Evolutionary conservation across 53 echinoderm and acorn worm genomes (phyloP).

Genomic region (Echinometra lucunter): DNA sequence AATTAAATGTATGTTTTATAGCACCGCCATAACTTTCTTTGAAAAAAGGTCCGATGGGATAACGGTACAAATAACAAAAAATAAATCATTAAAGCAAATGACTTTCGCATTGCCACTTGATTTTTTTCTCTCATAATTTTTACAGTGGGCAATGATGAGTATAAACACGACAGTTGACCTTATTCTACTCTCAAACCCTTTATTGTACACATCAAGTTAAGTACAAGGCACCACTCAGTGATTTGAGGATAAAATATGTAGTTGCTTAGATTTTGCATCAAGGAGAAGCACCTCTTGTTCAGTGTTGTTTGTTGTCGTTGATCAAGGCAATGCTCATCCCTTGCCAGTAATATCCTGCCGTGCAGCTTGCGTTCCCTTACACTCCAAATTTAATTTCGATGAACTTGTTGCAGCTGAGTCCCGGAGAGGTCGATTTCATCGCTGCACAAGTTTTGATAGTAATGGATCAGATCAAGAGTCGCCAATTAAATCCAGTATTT

Average conservation of each 20-base stretch:
- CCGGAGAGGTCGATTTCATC: conserved; percentile 40
- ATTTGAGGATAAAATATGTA: neutral
- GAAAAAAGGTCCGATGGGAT: too few relatives aligned
- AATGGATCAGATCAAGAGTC: conserved; percentile 40
- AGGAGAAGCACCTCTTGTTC: neutral
- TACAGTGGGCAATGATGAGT: too few relatives aligned
- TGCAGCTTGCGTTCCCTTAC: conserved; percentile 44
- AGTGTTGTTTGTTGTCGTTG: neutral
- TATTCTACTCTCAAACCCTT: too few relatives aligned
- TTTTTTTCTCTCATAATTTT: too few relatives aligned
- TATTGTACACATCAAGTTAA: neutral
- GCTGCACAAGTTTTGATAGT: conserved; percentile 50
- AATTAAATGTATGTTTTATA: neutral
- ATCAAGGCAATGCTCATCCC: neutral
- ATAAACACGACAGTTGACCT: too few relatives aligned
- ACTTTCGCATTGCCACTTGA: too few relatives aligned
- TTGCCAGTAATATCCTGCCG: neutral
- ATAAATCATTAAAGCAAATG: too few relatives aligned
- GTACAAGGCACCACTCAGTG: neutral
- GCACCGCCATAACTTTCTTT: neutral
- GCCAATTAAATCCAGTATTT: conserved; percentile 45
- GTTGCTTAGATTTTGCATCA: neutral
- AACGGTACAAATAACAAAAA: too few relatives aligned
- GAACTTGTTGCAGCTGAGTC: conserved; percentile 64
- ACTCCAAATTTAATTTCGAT: conserved; percentile 47